These are phyloP conservation scores for Gnathonemus echidnorhynchus DNA, from an alignment of 2,113 vertebrate species.

Conservation along the genomic window DNA sequence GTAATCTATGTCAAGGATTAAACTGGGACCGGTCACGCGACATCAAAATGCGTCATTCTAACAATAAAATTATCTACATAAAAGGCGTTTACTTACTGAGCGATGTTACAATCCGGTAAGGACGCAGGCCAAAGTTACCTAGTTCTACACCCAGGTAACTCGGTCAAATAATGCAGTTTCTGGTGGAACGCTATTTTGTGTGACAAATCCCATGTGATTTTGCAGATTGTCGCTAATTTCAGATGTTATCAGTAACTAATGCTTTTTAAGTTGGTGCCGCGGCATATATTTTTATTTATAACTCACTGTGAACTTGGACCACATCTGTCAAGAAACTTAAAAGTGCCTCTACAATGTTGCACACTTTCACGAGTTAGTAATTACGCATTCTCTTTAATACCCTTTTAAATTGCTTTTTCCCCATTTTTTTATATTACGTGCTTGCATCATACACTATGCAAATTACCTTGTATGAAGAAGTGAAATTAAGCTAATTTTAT, in stretches of 20 bases:
- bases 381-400: background rate
- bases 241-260: background rate
- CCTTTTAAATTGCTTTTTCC: background rate
- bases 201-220: background rate
- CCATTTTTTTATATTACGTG: background rate
- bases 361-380: background rate
- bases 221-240: background rate
- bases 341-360: background rate
- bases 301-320: background rate
- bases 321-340: background rate
- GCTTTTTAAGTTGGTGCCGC: background rate
- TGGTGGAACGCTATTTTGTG: background rate
- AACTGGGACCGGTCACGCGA: background rate
- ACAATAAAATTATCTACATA: background rate
- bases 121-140: background rate
- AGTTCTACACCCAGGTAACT: background rate
- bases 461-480: background rate
- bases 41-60: background rate
- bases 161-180: background rate
- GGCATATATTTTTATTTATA: background rate
- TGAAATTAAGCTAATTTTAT: background rate
- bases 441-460: background rate
- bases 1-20: constrained; percentile 20
- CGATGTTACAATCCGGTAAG: background rate
- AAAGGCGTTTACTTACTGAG: background rate